These are phyloP conservation scores for Polietes domitor DNA, from an alignment of 2,888 invertebrate species.

Conservation along the genomic window DNA sequence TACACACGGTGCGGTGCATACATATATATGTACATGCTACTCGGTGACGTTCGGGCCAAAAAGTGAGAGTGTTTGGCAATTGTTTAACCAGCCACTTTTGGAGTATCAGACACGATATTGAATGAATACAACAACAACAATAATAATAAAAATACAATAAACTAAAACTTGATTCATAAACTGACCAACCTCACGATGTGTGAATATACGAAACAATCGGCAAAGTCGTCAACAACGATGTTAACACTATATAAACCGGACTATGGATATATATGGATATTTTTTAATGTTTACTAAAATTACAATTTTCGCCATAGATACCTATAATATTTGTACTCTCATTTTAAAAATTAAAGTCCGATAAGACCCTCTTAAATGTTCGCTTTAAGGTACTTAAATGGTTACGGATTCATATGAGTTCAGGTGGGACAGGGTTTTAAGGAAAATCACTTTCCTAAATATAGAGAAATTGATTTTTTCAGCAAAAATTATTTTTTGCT, in stretches of 20 bases:
- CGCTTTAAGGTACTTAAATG: too few relatives aligned
- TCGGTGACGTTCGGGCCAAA: constrained; percentile 31
- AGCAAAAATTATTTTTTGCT: too few relatives aligned
- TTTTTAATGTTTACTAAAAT: too few relatives aligned
- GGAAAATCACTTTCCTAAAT: too few relatives aligned
- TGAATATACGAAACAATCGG: constrained; percentile 26
- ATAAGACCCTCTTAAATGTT: too few relatives aligned
- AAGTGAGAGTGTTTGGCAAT: constrained; percentile 67
- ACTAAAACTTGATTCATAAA: constrained; percentile 58
- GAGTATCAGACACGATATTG: constrained; percentile 37
- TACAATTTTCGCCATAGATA: too few relatives aligned
- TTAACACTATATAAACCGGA: constrained; percentile 53
- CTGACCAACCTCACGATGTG: constrained; percentile 63
- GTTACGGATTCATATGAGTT: too few relatives aligned
- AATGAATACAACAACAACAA: constrained; percentile 27
- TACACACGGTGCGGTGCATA: constrained; percentile 16
- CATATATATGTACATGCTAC: constrained; percentile 22
- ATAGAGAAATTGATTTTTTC: too few relatives aligned
- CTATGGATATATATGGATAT: neutral
- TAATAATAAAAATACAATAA: constrained; percentile 37
- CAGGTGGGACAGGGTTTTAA: too few relatives aligned
- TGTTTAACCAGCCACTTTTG: constrained; percentile 55
- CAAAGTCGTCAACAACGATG: constrained; percentile 26
- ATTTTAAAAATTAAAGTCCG: too few relatives aligned
- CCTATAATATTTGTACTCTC: too few relatives aligned